Evolutionary conservation across 92 coral and sea anemone species (phyloP).

Genomic region (Parazoanthus atlanticus): DNA sequence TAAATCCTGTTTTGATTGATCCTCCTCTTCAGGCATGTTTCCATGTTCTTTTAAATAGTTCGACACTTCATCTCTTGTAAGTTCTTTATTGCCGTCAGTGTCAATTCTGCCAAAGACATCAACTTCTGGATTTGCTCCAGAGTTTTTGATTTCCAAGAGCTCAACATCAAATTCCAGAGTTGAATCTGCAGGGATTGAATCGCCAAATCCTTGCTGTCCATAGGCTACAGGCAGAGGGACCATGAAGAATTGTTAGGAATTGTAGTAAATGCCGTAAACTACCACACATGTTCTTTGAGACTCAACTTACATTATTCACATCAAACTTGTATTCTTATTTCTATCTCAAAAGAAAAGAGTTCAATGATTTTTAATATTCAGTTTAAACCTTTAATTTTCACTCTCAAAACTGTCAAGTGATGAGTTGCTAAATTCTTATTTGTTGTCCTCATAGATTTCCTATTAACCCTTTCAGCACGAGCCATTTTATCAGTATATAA

Average conservation of each 20-base stretch:
- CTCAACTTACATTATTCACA: too few relatives aligned
- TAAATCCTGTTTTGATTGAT: slow-evolving; percentile 67
- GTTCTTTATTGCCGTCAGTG: slow-evolving; percentile 75
- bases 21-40: slow-evolving; percentile 72
- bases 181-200: slow-evolving; percentile 77
- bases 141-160: slow-evolving; percentile 72
- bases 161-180: slow-evolving; percentile 88
- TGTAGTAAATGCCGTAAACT: background rate
- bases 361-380: too few relatives aligned
- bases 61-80: slow-evolving; percentile 72
- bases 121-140: slow-evolving; percentile 43
- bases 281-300: too few relatives aligned
- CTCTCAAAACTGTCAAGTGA: too few relatives aligned
- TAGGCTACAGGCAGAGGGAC: slow-evolving; percentile 63
- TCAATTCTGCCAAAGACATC: slow-evolving; percentile 83
- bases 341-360: too few relatives aligned
- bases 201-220: slow-evolving; percentile 80
- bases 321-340: too few relatives aligned
- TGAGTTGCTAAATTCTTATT: too few relatives aligned
- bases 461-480: too few relatives aligned
- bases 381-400: too few relatives aligned
- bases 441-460: too few relatives aligned
- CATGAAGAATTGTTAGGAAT: slow-evolving; percentile 11
- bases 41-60: slow-evolving; percentile 68
- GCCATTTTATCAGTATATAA: too few relatives aligned